Percentiles rank a stretch among this genome's conserved stretches.
These are phyloP conservation scores for Cranoglanis bouderius DNA, from an alignment of 2,113 vertebrate genomes.

Conservation along the genomic window DNA sequence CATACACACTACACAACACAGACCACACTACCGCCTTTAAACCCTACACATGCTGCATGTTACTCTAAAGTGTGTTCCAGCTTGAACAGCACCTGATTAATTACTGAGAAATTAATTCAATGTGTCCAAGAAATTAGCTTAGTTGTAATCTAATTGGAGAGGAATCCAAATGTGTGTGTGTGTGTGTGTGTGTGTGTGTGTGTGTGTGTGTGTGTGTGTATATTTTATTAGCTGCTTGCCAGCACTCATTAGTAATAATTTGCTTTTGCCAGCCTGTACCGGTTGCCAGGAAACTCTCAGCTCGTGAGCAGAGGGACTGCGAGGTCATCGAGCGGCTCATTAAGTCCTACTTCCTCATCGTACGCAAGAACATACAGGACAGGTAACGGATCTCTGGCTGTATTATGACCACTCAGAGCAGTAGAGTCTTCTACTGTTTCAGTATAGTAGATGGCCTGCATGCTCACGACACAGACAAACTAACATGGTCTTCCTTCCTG, in stretches of 20 bases:
- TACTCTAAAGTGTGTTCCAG: background rate
- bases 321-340: constrained; percentile 98
- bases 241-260: constrained; percentile 10
- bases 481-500: background rate
- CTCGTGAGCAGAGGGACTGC: constrained; percentile 94
- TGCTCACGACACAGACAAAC: background rate
- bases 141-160: background rate
- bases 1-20: background rate
- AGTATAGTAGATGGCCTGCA: background rate
- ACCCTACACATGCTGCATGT: background rate
- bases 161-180: background rate
- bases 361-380: constrained; percentile 99
- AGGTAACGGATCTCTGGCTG: constrained; percentile 70
- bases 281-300: constrained; percentile 92
- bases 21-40: background rate
- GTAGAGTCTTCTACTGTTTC: no score
- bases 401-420: background rate
- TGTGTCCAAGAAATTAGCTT: background rate
- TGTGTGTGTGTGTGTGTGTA: background rate
- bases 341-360: constrained; percentile 98
- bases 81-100: background rate
- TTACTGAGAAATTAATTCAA: background rate
- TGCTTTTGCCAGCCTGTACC: constrained; percentile 84
- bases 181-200: background rate
- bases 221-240: background rate